These are phyloP conservation scores for Papilio helenus DNA, from an alignment of 1,140 invertebrate genomes.

Conservation along the genomic window DNA sequence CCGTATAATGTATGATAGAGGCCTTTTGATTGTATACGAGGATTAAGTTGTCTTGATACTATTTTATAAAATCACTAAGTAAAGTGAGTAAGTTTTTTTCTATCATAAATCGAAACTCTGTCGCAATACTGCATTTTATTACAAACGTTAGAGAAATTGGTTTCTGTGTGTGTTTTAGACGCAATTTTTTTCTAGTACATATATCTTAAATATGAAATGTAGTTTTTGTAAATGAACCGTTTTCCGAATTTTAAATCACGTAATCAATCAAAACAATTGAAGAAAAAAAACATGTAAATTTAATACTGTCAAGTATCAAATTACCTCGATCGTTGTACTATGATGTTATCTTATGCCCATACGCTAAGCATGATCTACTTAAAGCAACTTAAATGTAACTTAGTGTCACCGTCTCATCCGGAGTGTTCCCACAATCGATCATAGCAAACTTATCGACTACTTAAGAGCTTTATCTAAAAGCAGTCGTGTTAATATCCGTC, in stretches of 20 bases:
- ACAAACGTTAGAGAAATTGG: too few species aligned
- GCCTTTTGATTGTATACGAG: conserved; percentile 53
- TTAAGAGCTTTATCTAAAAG: conserved; percentile 73
- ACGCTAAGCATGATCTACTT: conserved; percentile 61
- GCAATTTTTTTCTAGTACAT: too few species aligned
- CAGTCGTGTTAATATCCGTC: conserved; percentile 33
- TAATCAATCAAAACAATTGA: too few species aligned
- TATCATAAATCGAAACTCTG: neutral
- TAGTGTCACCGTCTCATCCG: conserved; percentile 69
- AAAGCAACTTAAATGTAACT: conserved; percentile 68
- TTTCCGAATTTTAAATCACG: too few species aligned
- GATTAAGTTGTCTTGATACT: conserved; percentile 56
- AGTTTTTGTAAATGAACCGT: too few species aligned
- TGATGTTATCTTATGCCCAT: conserved; percentile 66
- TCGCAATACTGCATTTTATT: neutral
- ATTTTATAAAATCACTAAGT: conserved; percentile 32
- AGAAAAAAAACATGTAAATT: too few species aligned
- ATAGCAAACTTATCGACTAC: conserved; percentile 62
- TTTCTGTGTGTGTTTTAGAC: too few species aligned
- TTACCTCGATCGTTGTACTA: conserved; percentile 39
- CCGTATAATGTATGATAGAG: conserved; percentile 76
- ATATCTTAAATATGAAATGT: too few species aligned
- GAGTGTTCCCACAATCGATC: conserved; percentile 77
- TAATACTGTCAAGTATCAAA: conserved; percentile 55
- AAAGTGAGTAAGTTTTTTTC: neutral